Conservation (phyloP, 1,140 invertebrate species). For the Condylostylus longicornis region DNA sequence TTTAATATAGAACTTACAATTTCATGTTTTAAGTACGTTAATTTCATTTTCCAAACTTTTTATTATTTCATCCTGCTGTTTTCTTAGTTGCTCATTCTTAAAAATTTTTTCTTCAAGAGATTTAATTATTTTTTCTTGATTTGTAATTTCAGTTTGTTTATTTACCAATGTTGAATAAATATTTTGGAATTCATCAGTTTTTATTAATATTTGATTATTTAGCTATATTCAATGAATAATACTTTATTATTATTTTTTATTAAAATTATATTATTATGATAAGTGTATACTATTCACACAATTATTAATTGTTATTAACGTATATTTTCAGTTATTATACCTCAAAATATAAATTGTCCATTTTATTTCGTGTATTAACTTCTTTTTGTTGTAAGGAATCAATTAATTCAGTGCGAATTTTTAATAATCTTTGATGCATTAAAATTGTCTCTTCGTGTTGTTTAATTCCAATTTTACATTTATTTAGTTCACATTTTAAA, state of each 20-base stretch:
- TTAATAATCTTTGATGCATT: conserved; percentile 11
- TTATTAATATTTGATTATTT: conserved; percentile 36
- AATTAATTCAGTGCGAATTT: conserved; percentile 14
- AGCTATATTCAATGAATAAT: conserved; percentile 22
- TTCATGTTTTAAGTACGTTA: too few relatives aligned
- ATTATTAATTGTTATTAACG: too few relatives aligned
- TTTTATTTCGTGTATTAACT: conserved; percentile 5
- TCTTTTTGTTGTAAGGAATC: conserved; percentile 15
- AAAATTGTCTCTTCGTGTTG: conserved; percentile 11
- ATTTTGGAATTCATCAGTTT: conserved; percentile 38
- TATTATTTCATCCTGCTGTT: too few relatives aligned
- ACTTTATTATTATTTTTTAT: background rate
- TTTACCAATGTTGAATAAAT: conserved; percentile 35
- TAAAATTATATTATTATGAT: background rate
- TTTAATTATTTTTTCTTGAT: conserved; percentile 41
- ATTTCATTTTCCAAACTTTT: too few relatives aligned
- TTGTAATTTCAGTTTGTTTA: conserved; percentile 41
- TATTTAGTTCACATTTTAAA: conserved; percentile 5
- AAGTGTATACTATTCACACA: background rate
- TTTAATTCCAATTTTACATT: conserved; percentile 5
- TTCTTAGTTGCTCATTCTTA: too few relatives aligned
- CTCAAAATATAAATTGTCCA: conserved; percentile 11
- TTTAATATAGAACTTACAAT: too few relatives aligned
- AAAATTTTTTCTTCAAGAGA: conserved; percentile 45
- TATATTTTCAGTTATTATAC: conserved; percentile 13